Evolutionary conservation across 2,888 invertebrate species (phyloP), one percentile per base, ranked within the genome.

Genomic region (Osedax frankpressi): DNA sequence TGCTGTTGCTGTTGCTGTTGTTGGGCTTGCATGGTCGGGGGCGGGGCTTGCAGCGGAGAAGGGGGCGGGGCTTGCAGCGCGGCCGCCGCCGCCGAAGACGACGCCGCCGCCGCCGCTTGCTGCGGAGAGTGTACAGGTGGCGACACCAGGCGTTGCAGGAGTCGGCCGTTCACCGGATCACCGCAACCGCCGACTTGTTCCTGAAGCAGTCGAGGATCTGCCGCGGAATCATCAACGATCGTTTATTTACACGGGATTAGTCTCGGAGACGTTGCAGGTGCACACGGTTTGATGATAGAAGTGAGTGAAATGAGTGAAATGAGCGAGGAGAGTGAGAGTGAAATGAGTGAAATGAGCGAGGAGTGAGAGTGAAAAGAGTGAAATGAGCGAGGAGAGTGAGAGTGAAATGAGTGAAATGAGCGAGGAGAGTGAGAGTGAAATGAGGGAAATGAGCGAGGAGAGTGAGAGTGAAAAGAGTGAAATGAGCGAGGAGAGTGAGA

Each of bases 31-130:
- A n/a, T n/a, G 30, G 30, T 44, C 65, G 24, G 74, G 71, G 6
- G 74, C 30, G 26, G 74, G 67, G 26, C 70, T 63, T 27, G 70
- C 30, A 59, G 59, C 24, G n/a, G n/a, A n/a, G 70, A 59, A 25
- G 70, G 59, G 30, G 11, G n/a, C 30, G 44, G 68, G 28, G 68
- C 59, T 59, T 14, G 14, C 19, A 25, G 30, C 24, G n/a, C 26
- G 14, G 2, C 70, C 70, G 24, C 70, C 70, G 26, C 24, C n/a
- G 59, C 71, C 60, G 60, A 3, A 28, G 26, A 60, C 71, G 60
- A 59, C 71, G 60, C 60, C 62, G 27, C 71, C 71, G 27, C 60
- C 60, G 19, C 71, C 29, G 26, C 44, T 44, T 25, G 11, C 24
- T 3, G 25, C 67, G 67, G 11, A 62, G 62, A 63, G n/a, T 28